Base-by-base conservation (phyloP, 2,113 vertebrate species). In the Hypocryptadius cinnamomeus region DNA sequence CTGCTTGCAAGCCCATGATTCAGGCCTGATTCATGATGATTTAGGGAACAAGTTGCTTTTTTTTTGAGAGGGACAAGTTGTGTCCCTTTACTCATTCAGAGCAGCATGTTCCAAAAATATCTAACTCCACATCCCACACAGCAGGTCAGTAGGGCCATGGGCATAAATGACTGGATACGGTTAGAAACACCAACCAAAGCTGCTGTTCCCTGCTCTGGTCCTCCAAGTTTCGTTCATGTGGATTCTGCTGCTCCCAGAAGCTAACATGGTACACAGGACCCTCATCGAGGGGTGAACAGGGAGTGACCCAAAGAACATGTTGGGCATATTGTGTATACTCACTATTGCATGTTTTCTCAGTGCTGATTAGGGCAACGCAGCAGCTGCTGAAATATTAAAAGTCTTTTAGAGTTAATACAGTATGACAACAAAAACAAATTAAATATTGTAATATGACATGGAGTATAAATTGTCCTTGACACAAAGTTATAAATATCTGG, bases 341-440 rank as follows among this genome's bases (percentile, higher is more conserved):
- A 22, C 7, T 80, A 45, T 0, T 40, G 48, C 87, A 66, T 56
- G 31, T 7, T 83, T 85, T 80, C 87, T 60, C 47, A 45, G 53
- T 48, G 50, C 79, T 90, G 82, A 90, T 35, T 74, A 72, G 79
- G 68, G 53, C 61, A 92, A 81, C 39, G 42, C 61, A 94, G 79
- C 92, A 94, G 91, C 76, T 95, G 87, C 82, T 93, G 83, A 95
- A 92, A 95, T 88, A 95, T 94, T 92, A 90, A 27, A 94, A 94
- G 83, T 84, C 85, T 92, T 93, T 88, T 88, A 90, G 81, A 95
- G 69, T 48, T 96, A 94, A 96, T 88, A 93, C 44, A 90, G 23
- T 88, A 95, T 94, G 95, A 94, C 95, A 95, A 95, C 91, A 95
- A 95, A 95, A 96, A 77, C 93, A 96, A 96, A 96, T 92, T 94